Evolutionary conservation across 2,888 invertebrate genomes (phyloP), one percentile per base, ranked within the genome.

Genomic region (Dasypogon diadema): DNA sequence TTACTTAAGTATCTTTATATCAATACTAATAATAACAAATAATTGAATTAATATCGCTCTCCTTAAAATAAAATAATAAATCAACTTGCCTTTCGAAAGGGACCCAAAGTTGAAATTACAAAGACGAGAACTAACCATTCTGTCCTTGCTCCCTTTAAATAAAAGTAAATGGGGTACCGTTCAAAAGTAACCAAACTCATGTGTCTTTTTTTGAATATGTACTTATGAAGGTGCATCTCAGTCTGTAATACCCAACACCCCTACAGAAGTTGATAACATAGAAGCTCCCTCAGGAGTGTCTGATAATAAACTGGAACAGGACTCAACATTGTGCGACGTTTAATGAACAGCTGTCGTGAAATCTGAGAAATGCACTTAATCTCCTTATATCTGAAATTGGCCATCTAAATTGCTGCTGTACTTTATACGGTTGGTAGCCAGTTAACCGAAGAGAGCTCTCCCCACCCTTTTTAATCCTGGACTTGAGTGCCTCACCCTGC

Each of bases 281-380:
- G 21, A 12, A 18, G 18, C 1, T 21, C 56, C 54, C 55, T 16
- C n/a, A 22, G 42, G 24, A 73, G 37, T 18, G 3, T 24, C 4
- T 30, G 37, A 21, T 21, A 56, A 51, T 24, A 21, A 37, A 54
- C 34, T 22, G 21, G 22, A 54, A 3, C 51, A 51, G 34, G 22
- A n/a, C 54, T 24, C 24, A 18, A 54, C 22, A 21, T 37, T 54
- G 18, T 54, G 54, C 16, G 51, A 10, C 70, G 54, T 58, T 73
- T 73, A 73, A 73, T 58, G 73, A 73, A 58, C 73, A 73, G 55
- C 58, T 73, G 73, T 73, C 58, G 42, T 73, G 73, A 56, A 56
- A 73, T 73, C 42, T 58, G 56, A 56, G 56, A 56, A 58, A 73
- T 56, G 73, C 46, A 56, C 56, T 73, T 73, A 73, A 73, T 73